A percentile compares a stretch with the other conserved stretches of the same genome.
Evolutionary conservation across 2,113 vertebrate genomes (phyloP).

Genomic region (Gambusia affinis): DNA sequence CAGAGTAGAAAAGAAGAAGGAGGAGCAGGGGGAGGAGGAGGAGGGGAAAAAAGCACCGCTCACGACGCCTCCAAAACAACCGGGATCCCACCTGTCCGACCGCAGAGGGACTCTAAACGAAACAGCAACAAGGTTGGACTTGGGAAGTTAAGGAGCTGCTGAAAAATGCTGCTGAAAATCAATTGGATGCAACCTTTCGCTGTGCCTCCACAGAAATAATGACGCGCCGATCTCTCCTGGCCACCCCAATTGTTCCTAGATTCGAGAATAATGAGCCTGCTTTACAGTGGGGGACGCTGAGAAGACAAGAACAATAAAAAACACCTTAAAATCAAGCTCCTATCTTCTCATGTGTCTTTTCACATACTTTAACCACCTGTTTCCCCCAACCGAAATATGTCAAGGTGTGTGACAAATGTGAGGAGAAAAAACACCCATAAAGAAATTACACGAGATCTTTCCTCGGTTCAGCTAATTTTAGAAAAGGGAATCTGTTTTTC

Average conservation of each 20-base stretch:
- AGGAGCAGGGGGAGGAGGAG: neutral
- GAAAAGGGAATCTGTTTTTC: conserved; percentile 31
- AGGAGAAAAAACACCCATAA: neutral
- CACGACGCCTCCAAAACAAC: conserved; percentile 28
- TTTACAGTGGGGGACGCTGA: neutral
- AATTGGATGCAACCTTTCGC: conserved; percentile 10
- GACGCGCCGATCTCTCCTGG: conserved; percentile 39
- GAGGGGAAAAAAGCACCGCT: neutral
- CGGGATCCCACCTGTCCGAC: conserved; percentile 6
- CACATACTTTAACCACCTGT: neutral
- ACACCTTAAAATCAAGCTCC: conserved; percentile 3
- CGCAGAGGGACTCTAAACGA: neutral
- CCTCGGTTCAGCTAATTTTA: conserved; percentile 44
- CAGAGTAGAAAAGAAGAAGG: neutral
- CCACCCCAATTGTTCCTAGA: conserved; percentile 36
- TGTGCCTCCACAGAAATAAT: conserved; percentile 36
- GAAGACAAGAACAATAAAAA: conserved; percentile 3
- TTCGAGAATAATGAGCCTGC: neutral
- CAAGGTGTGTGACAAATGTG: neutral
- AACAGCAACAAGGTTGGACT: neutral
- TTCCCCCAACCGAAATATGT: neutral
- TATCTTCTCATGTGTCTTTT: conserved; percentile 21
- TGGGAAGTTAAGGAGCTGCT: conserved; percentile 29
- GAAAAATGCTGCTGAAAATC: conserved; percentile 18
- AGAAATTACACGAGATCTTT: conserved; percentile 1